Evolutionary conservation across 2,113 vertebrate species (phyloP).

Genomic region (Pelecanoides urinatrix): DNA sequence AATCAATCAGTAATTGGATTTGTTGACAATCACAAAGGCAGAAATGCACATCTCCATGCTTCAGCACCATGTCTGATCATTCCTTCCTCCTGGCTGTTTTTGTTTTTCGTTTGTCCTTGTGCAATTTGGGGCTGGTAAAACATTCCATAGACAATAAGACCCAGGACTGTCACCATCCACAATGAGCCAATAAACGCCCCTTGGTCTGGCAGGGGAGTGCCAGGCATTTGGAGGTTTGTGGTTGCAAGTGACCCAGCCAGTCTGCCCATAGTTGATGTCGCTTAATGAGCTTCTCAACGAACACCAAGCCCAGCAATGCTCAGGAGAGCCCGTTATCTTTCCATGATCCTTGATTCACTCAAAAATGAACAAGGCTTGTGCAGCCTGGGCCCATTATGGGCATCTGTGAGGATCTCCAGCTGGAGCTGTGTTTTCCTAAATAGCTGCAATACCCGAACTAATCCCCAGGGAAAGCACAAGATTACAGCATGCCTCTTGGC

Average conservation of each 20-base stretch:
- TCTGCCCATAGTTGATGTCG: neutral
- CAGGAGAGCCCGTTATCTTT: neutral
- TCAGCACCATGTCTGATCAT: neutral
- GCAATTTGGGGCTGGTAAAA: neutral
- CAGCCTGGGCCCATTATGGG: neutral
- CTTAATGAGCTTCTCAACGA: neutral
- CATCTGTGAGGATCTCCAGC: neutral
- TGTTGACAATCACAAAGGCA: neutral
- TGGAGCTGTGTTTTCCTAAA: neutral
- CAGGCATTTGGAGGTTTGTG: neutral
- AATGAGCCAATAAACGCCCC: neutral
- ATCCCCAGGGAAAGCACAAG: neutral
- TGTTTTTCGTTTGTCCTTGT: neutral
- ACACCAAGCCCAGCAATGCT: neutral
- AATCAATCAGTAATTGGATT: neutral
- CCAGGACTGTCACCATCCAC: neutral
- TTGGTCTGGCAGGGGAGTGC: neutral
- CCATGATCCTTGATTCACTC: neutral
- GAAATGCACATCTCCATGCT: neutral
- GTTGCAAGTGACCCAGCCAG: neutral
- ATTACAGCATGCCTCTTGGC: neutral
- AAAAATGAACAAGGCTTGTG: accelerated
- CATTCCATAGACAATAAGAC: neutral
- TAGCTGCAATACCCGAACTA: neutral
- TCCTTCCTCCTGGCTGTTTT: neutral